These are phyloP conservation scores for Lamellibrachia satsuma DNA, from an alignment of 2,888 invertebrate genomes.

Conservation along the genomic window DNA sequence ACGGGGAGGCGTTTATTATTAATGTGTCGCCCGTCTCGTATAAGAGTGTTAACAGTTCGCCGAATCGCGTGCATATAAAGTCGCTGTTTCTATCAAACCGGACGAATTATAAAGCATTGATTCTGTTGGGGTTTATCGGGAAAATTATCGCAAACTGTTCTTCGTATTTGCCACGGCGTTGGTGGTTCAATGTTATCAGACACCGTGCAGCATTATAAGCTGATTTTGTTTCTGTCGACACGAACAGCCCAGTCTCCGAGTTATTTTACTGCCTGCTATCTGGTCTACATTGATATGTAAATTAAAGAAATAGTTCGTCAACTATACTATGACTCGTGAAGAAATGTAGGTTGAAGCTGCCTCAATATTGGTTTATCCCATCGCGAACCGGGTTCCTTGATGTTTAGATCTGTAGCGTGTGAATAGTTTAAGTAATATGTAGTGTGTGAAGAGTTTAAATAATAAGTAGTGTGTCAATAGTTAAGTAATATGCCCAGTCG, in stretches of 20 bases:
- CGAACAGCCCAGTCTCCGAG: neutral
- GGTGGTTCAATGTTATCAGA: conserved; percentile 17
- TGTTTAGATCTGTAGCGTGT: neutral
- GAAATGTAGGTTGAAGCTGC: neutral
- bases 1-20: conserved; percentile 17
- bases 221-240: neutral
- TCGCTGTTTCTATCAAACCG: neutral
- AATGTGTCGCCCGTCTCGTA: neutral
- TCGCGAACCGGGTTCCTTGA: neutral
- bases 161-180: neutral
- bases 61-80: neutral
- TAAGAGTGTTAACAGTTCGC: neutral
- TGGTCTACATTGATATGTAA: neutral
- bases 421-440: neutral
- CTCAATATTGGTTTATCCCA: neutral
- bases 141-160: neutral
- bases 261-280: neutral
- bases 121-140: neutral
- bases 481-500: neutral
- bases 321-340: neutral
- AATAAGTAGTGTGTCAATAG: neutral
- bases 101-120: conserved; percentile 3
- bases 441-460: neutral
- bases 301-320: neutral
- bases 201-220: neutral